Evolutionary conservation across 2,888 invertebrate species (phyloP).

Genomic region (Stenurella melanura): DNA sequence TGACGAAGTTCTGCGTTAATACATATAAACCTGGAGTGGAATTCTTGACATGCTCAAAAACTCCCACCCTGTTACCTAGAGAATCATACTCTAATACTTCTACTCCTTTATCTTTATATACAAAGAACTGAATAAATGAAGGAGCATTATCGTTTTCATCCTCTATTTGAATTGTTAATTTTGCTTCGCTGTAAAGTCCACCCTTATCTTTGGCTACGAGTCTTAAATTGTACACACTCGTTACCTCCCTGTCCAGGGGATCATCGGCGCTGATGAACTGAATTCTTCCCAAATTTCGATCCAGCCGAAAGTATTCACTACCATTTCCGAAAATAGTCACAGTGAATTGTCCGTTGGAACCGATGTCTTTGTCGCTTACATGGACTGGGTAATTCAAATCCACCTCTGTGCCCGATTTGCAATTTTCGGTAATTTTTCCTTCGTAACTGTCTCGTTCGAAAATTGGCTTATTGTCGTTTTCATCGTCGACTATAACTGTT

Average conservation of each 20-base stretch:
- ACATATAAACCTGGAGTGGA: constrained; percentile 61
- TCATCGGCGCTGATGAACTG: constrained; percentile 74
- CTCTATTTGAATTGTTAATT: constrained; percentile 81
- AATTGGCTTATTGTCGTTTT: constrained; percentile 90
- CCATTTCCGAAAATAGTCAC: constrained; percentile 85
- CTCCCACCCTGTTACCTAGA: constrained; percentile 73
- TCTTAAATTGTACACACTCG: constrained; percentile 80
- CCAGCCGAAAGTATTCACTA: constrained; percentile 82
- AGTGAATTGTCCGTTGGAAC: constrained; percentile 80
- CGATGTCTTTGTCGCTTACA: constrained; percentile 84
- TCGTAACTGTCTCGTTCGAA: constrained; percentile 85
- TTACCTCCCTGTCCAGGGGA: constrained; percentile 84
- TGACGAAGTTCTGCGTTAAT: constrained; percentile 62
- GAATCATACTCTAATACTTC: constrained; percentile 80
- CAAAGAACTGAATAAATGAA: constrained; percentile 81
- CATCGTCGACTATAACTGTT: constrained; percentile 87
- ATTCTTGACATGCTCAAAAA: constrained; percentile 71
- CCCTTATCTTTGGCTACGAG: constrained; percentile 86
- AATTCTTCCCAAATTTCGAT: constrained; percentile 79
- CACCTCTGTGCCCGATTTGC: constrained; percentile 81
- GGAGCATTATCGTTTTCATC: constrained; percentile 91
- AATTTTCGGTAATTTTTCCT: constrained; percentile 87
- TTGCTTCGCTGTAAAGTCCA: constrained; percentile 84
- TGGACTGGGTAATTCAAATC: constrained; percentile 81
- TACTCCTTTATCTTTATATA: constrained; percentile 81